phyloP scores from a whole-genome alignment of 2,797 vertebrate species.

The Sebastes kiyomatsui region DNA sequence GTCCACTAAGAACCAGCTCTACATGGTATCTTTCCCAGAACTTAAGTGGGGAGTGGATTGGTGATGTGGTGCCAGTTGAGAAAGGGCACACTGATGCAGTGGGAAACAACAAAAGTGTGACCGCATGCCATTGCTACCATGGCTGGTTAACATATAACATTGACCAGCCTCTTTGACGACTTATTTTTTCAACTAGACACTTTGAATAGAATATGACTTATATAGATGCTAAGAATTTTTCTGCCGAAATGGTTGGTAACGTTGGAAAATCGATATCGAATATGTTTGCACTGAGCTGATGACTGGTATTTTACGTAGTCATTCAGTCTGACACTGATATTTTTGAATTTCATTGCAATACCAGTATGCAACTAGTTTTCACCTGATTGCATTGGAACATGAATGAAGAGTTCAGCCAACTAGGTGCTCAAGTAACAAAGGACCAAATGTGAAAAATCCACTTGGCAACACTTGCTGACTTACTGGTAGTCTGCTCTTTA shows the following conservation, averaged over 20 bases:
- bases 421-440: not conserved
- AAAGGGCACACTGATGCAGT: not conserved
- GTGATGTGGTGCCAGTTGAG: not conserved
- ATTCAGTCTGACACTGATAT: not conserved
- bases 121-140: not conserved
- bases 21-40: not conserved
- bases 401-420: not conserved
- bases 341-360: not conserved
- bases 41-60: not conserved
- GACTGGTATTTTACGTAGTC: not conserved
- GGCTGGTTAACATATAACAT: not conserved
- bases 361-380: not conserved
- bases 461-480: not conserved
- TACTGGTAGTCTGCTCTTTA: not conserved
- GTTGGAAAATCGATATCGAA: not conserved
- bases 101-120: not conserved
- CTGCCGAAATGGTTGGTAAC: not conserved
- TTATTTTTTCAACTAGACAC: too few species aligned
- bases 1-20: not conserved
- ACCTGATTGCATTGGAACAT: not conserved
- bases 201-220: not conserved
- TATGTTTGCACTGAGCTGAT: not conserved
- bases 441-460: not conserved
- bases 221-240: not conserved
- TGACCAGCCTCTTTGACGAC: not conserved